Evolutionary conservation across 2,888 invertebrate species (phyloP).

Genomic region (Agonum fuliginosum): DNA sequence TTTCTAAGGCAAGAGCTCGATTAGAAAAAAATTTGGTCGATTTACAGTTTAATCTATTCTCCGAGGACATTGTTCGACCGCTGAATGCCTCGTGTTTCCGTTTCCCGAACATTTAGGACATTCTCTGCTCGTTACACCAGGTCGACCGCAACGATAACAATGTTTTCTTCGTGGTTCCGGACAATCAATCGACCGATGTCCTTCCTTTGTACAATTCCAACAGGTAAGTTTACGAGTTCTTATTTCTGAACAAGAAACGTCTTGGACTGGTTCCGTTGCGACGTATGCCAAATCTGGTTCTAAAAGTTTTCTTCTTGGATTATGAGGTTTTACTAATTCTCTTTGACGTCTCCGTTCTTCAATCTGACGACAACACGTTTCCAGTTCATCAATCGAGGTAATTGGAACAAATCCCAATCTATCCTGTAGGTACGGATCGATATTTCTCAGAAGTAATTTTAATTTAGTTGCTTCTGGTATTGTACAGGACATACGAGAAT

Average conservation of each 20-base stretch:
- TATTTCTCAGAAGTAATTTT: conserved; percentile 34
- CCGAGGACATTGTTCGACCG: background rate
- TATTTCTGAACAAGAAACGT: background rate
- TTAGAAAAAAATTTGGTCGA: background rate
- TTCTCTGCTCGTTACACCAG: background rate
- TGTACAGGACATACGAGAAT: background rate
- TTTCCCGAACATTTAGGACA: conserved; percentile 19
- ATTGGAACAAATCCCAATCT: conserved; percentile 18
- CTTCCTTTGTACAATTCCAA: background rate
- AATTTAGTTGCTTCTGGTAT: conserved; percentile 19
- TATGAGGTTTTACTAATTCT: background rate
- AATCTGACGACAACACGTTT: background rate
- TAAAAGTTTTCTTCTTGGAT: background rate
- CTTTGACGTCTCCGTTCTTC: background rate
- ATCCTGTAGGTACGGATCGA: conserved; percentile 18
- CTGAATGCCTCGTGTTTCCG: background rate
- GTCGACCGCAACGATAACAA: conserved; percentile 11
- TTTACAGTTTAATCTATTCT: background rate
- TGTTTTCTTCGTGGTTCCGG: background rate
- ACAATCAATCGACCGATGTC: background rate
- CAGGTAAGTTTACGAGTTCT: background rate
- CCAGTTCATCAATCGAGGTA: conserved; percentile 10
- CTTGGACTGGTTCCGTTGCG: background rate
- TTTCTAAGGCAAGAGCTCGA: background rate
- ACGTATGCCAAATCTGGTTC: background rate